Evolutionary conservation across 2,888 invertebrate species (phyloP).

Genomic region (Fragum whitleyi): DNA sequence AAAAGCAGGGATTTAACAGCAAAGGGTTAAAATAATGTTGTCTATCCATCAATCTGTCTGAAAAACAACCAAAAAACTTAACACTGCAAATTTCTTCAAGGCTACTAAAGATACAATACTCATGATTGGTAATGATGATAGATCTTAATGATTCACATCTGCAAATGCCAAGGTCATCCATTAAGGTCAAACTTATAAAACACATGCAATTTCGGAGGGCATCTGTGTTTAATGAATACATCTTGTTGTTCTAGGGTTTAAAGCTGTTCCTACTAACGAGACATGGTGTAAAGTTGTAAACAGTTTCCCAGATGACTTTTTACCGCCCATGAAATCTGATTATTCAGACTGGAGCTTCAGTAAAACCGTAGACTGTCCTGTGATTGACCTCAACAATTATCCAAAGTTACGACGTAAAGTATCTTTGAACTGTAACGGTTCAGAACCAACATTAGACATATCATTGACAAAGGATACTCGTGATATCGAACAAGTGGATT

Average conservation of each 20-base stretch:
- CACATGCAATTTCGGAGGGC: no score
- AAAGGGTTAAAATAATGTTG: no score
- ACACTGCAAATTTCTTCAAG: no score
- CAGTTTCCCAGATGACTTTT: background rate
- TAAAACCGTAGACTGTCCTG: conserved; percentile 20
- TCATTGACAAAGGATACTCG: conserved; percentile 8
- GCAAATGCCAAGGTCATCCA: no score
- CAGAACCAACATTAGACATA: background rate
- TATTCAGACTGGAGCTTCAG: conserved; percentile 26
- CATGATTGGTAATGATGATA: no score
- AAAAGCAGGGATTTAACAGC: no score
- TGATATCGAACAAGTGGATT: conserved; percentile 25
- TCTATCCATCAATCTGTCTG: no score
- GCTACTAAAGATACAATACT: no score
- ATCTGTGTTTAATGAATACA: no score
- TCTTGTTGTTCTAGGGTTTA: background rate
- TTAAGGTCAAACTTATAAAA: no score
- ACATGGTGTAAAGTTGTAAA: conserved; percentile 3
- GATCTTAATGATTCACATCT: no score
- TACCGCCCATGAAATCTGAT: conserved; percentile 1
- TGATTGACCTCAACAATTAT: background rate
- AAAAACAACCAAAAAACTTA: no score
- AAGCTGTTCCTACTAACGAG: background rate
- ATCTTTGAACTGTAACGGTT: conserved; percentile 11
- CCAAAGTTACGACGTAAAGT: conserved; percentile 22